These are phyloP conservation scores for Geodia barretti DNA, from an alignment of 37 sponge, comb jelly and placozoan species.

Conservation along the genomic window DNA sequence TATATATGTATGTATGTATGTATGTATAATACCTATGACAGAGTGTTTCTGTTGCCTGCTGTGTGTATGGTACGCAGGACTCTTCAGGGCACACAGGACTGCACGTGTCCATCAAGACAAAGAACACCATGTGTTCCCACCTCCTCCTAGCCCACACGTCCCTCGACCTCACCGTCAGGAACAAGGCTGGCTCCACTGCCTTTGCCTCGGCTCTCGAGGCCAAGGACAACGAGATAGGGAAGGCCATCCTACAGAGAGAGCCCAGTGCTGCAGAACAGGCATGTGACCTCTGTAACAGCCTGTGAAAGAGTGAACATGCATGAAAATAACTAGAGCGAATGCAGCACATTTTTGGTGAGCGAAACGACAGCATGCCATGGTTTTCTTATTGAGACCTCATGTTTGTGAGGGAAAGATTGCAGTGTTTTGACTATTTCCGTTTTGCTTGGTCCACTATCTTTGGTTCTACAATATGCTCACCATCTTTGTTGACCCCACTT, in stretches of 20 bases:
- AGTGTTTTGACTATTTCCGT: too few relatives aligned
- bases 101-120: constrained; percentile 86
- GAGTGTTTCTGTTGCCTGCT: background rate
- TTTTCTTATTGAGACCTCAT: too few relatives aligned
- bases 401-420: too few relatives aligned
- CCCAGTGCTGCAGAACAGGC: constrained; percentile 92
- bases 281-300: too few relatives aligned
- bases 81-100: constrained; percentile 71
- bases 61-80: constrained; percentile 75
- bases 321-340: too few relatives aligned
- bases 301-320: constrained; percentile 2
- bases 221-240: constrained; percentile 81
- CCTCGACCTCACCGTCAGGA: constrained; percentile 77
- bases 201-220: constrained; percentile 85
- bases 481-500: too few relatives aligned
- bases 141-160: constrained; percentile 83
- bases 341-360: too few relatives aligned
- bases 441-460: too few relatives aligned
- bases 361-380: too few relatives aligned
- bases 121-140: constrained; percentile 65
- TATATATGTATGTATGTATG: background rate
- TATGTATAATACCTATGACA: too few relatives aligned
- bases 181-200: constrained; percentile 75
- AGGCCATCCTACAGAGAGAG: constrained; percentile 80
- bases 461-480: too few relatives aligned